Evolutionary conservation across 2,113 vertebrate species (phyloP).

Genomic region (Clarias batrachus): DNA sequence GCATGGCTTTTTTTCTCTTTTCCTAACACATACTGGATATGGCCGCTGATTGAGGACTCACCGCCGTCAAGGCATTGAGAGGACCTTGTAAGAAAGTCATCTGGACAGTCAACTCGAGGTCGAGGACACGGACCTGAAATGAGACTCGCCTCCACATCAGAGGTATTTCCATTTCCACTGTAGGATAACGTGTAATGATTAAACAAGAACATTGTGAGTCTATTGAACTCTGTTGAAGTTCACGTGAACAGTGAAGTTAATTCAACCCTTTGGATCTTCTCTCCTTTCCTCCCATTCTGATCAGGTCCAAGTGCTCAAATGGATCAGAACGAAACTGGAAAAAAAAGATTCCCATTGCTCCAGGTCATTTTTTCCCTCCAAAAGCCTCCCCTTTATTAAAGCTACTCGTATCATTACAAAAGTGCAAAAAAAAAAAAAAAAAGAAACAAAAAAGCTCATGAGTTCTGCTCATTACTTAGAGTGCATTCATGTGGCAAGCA

Average conservation of each 20-base stretch:
- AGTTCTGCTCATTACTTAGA: constrained; percentile 46
- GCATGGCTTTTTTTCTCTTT: neutral
- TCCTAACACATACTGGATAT: neutral
- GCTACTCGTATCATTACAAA: constrained; percentile 67
- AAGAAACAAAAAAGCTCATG: neutral
- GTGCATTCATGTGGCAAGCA: constrained; percentile 63
- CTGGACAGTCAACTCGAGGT: neutral
- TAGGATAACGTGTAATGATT: neutral
- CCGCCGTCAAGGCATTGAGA: neutral
- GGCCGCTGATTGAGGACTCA: neutral
- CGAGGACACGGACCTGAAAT: neutral
- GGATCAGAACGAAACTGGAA: neutral
- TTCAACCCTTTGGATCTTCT: neutral
- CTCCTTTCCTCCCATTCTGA: neutral
- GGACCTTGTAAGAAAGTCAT: neutral
- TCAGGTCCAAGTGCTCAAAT: constrained; percentile 1
- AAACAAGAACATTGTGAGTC: neutral
- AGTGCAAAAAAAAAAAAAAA: constrained; percentile 70
- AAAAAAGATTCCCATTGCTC: neutral
- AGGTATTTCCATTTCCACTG: constrained; percentile 47
- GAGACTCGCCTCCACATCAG: constrained; percentile 44
- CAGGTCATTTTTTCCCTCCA: neutral
- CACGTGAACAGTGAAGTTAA: neutral
- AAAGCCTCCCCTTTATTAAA: constrained; percentile 45
- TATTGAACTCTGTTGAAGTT: neutral